Percentiles rank a stretch among this genome's conserved stretches.
Conservation (phyloP, 1,140 invertebrate species). For the Drosophila teissieri region DNA sequence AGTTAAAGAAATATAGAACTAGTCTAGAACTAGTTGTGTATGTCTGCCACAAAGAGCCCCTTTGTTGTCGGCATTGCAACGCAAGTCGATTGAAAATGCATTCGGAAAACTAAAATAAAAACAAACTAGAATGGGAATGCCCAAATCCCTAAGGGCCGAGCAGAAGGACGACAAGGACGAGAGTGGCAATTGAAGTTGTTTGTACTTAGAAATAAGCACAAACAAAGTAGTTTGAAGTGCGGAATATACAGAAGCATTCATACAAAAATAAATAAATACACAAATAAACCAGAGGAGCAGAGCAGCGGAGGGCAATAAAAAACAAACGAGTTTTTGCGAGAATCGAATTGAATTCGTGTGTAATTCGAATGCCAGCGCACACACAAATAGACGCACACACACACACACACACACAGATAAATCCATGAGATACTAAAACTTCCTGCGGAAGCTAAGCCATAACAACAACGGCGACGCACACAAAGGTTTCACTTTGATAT, state of each 20-base stretch:
- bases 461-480: slow-evolving; percentile 36
- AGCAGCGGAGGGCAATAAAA: slow-evolving; percentile 36
- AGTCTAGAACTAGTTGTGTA: neutral
- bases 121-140: slow-evolving; percentile 31
- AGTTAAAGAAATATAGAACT: neutral
- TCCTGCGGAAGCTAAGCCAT: slow-evolving; percentile 77
- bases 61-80: neutral
- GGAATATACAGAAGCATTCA: slow-evolving; percentile 8
- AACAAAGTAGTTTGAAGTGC: slow-evolving; percentile 73
- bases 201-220: slow-evolving; percentile 53
- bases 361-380: slow-evolving; percentile 51
- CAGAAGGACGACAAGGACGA: slow-evolving; percentile 16
- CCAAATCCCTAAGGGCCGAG: slow-evolving; percentile 15
- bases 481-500: slow-evolving; percentile 66
- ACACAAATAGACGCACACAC: slow-evolving; percentile 10
- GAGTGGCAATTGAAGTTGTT: slow-evolving; percentile 30
- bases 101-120: slow-evolving; percentile 27
- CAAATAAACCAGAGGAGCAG: slow-evolving; percentile 14
- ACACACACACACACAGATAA: slow-evolving; percentile 32
- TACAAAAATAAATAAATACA: slow-evolving; percentile 47
- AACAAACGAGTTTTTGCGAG: slow-evolving; percentile 68
- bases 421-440: slow-evolving; percentile 65
- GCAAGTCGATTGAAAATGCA: slow-evolving; percentile 15
- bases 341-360: slow-evolving; percentile 76
- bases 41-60: neutral